Evolutionary conservation across 2,113 vertebrate genomes (phyloP).

Genomic region (Falcunculus frontatus): DNA sequence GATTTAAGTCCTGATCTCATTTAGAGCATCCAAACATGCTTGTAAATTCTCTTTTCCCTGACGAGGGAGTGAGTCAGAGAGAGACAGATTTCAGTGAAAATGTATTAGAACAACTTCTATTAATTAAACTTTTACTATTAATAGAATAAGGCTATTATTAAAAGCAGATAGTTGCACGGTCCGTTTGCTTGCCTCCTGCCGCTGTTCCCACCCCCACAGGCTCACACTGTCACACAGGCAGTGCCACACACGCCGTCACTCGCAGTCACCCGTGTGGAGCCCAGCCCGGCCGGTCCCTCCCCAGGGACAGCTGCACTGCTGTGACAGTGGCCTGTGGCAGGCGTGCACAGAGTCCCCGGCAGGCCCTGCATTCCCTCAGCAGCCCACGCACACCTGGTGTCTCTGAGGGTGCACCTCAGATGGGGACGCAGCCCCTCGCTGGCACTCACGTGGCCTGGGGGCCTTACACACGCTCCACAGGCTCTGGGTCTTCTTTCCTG

Average conservation of each 20-base stretch:
- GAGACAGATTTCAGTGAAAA: neutral
- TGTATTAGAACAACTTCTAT: neutral
- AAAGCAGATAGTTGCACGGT: accelerated
- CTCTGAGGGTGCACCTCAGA: accelerated
- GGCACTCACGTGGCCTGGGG: too few relatives aligned
- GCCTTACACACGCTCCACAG: accelerated
- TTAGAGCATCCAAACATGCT: neutral
- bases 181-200: neutral
- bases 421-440: accelerated
- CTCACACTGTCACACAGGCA: accelerated
- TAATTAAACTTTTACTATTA: neutral
- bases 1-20: neutral
- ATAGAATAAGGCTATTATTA: neutral
- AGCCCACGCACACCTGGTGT: accelerated
- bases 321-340: neutral
- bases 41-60: neutral
- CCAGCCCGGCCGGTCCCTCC: neutral
- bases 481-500: neutral
- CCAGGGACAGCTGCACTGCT: accelerated
- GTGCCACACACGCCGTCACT: accelerated
- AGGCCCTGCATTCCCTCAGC: neutral
- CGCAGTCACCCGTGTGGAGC: accelerated
- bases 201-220: neutral
- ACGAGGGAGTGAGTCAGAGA: neutral
- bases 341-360: neutral